Percentiles rank a stretch among this genome's conserved stretches.
phyloP scores from a whole-genome alignment of 2,113 vertebrate genomes.

The Puma concolor region DNA sequence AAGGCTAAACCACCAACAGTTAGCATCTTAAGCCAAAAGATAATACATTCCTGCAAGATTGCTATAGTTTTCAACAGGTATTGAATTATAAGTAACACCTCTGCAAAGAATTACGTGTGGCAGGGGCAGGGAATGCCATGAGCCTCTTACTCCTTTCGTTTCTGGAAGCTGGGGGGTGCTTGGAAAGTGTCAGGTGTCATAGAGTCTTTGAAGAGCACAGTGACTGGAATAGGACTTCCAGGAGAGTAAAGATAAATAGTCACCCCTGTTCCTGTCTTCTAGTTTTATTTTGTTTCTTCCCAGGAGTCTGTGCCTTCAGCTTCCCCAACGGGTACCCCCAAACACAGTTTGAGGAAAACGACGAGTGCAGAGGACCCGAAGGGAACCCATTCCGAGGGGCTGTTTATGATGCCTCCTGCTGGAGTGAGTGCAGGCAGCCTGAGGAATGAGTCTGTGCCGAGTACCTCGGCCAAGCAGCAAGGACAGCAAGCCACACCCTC shows the following conservation, averaged over 20 bases:
- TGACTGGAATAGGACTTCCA: background rate
- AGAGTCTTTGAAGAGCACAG: background rate
- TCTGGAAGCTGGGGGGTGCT: background rate
- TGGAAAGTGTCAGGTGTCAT: background rate
- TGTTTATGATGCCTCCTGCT: constrained; percentile 79
- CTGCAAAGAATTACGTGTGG: background rate
- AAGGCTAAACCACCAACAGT: constrained; percentile 14
- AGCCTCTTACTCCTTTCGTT: background rate
- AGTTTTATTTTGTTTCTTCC: constrained; percentile 62
- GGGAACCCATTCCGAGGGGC: constrained; percentile 57
- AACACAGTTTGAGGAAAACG: constrained; percentile 75
- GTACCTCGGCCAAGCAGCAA: constrained; percentile 79
- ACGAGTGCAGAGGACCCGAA: constrained; percentile 76
- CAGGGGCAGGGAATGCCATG: background rate
- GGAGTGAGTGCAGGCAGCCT: constrained; percentile 63
- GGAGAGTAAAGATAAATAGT: background rate
- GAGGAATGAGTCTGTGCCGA: constrained; percentile 78
- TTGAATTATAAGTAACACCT: background rate
- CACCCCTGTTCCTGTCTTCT: background rate
- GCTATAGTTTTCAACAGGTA: background rate
- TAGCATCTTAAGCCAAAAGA: constrained; percentile 23
- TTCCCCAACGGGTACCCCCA: constrained; percentile 83
- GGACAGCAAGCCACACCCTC: constrained; percentile 48
- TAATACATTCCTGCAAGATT: background rate
- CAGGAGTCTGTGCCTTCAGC: constrained; percentile 89